Percentiles rank a stretch among this genome's conserved stretches.
Evolutionary conservation across 2,797 vertebrate genomes (phyloP).

Genomic region (Macropodus opercularis): DNA sequence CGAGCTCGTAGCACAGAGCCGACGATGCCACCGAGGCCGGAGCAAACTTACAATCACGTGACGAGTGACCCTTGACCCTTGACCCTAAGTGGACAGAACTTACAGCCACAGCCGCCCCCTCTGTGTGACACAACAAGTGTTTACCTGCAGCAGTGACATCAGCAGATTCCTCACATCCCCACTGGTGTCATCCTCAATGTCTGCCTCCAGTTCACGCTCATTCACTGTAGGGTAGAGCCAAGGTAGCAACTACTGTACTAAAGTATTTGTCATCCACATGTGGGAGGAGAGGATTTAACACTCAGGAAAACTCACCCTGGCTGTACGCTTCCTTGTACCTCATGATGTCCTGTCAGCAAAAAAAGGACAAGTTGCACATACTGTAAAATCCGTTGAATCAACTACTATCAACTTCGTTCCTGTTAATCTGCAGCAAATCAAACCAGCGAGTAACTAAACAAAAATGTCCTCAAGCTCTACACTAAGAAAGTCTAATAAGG

Average conservation of each 20-base stretch:
- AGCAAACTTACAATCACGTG: constrained; percentile 46
- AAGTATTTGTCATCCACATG: neutral
- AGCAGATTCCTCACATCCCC: constrained; percentile 89
- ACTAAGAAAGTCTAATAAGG: too few species aligned
- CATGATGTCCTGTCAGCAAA: constrained; percentile 74
- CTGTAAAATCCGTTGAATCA: too few species aligned
- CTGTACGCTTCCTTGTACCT: constrained; percentile 77
- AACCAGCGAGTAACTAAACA: too few species aligned
- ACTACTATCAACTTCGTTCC: neutral
- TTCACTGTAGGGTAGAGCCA: constrained; percentile 78
- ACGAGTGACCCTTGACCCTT: constrained; percentile 40
- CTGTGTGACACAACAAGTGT: too few species aligned
- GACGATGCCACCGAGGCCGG: constrained; percentile 10
- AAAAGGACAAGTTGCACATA: too few species aligned
- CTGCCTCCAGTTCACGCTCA: constrained; percentile 85
- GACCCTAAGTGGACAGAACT: neutral
- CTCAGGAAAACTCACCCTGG: constrained; percentile 78
- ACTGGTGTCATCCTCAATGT: constrained; percentile 90
- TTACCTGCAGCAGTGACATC: constrained; percentile 88
- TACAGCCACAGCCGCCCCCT: too few species aligned
- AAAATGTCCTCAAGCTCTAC: too few species aligned
- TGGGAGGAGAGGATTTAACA: neutral
- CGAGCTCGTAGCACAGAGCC: constrained; percentile 18
- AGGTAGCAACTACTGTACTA: too few species aligned
- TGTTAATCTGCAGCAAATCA: neutral